Conservation (phyloP, 1,140 invertebrate genomes). For the Micrasema longulum region DNA sequence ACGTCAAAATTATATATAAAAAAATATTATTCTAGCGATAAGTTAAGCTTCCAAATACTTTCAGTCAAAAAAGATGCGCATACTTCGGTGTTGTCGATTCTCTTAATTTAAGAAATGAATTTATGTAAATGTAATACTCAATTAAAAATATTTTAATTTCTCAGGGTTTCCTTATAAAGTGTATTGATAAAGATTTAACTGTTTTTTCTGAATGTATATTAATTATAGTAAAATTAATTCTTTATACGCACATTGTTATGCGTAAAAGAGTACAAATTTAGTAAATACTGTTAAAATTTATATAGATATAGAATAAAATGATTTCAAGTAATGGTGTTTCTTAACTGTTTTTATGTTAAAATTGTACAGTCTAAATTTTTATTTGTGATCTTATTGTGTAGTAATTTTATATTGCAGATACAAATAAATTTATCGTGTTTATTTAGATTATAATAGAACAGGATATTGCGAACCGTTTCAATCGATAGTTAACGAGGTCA, state of each 20-base stretch:
- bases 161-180: slow-evolving; percentile 15
- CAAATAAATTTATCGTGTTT: slow-evolving; percentile 21
- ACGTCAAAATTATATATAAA: slow-evolving; percentile 19
- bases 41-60: background rate
- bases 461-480: slow-evolving; percentile 8
- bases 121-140: too few species aligned
- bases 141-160: slow-evolving; percentile 10
- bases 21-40: background rate
- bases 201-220: slow-evolving; percentile 25
- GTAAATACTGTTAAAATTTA: slow-evolving; percentile 37
- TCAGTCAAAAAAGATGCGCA: too few species aligned
- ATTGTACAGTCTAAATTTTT: slow-evolving; percentile 37
- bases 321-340: slow-evolving; percentile 18
- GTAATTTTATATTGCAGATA: slow-evolving; percentile 22
- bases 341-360: slow-evolving; percentile 4
- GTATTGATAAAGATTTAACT: slow-evolving; percentile 17
- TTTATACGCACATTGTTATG: slow-evolving; percentile 26
- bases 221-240: slow-evolving; percentile 24
- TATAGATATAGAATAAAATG: slow-evolving; percentile 29
- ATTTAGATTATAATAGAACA: slow-evolving; percentile 11
- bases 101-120: too few species aligned
- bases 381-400: slow-evolving; percentile 39
- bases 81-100: too few species aligned
- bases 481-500: slow-evolving; percentile 6
- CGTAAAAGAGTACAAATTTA: slow-evolving; percentile 36